Base-by-base conservation (phyloP, 1,140 invertebrate species). In the Brachionus angularis region DNA sequence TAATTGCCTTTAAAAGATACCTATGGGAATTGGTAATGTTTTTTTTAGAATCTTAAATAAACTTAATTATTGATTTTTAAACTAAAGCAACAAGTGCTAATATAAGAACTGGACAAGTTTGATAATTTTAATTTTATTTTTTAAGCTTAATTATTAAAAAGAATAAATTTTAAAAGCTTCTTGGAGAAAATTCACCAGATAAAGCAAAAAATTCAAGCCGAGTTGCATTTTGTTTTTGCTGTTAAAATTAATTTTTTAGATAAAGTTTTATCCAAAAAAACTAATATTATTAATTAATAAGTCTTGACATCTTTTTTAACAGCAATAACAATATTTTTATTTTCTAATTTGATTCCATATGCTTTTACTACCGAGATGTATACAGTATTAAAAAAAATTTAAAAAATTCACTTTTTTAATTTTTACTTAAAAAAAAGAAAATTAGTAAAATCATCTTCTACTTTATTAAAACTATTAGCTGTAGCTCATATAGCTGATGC, bases 71-170 rank as follows among this genome's bases (percentile, higher is more conserved):
- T 23, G 4, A 16, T 1, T 27, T n/a, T 39, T n/a, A n/a, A n/a
- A n/a, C n/a, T 58, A 23, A 23, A 58, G 53, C 53, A 39, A 58
- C 33, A 23, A 18, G 33, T 58, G 33, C 53, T 7, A 58, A 58
- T 39, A 58, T 58, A 0, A 58, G 53, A 39, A 39, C 39, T 1
- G 53, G 53, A 36, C 53, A 58, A 36, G 53, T 58, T 29, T 29
- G 16, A 31, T 16, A 31, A 53, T n/a, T 21, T 10, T 53, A n/a
- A 10, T 31, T 31, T 3, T 53, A 4, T 53, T 16, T 39, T 2
- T 25, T 10, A 58, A n/a, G 7, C 14, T 58, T 21, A 36, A n/a
- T 55, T 23, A 36, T 58, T 55, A 16, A 34, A 55, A 55, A n/a
- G n/a, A n/a, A n/a, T n/a, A 42, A 42, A 42, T 7, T 14, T 42